These are phyloP conservation scores for Paguma larvata DNA, from an alignment of 2,797 vertebrate genomes.

Conservation along the genomic window DNA sequence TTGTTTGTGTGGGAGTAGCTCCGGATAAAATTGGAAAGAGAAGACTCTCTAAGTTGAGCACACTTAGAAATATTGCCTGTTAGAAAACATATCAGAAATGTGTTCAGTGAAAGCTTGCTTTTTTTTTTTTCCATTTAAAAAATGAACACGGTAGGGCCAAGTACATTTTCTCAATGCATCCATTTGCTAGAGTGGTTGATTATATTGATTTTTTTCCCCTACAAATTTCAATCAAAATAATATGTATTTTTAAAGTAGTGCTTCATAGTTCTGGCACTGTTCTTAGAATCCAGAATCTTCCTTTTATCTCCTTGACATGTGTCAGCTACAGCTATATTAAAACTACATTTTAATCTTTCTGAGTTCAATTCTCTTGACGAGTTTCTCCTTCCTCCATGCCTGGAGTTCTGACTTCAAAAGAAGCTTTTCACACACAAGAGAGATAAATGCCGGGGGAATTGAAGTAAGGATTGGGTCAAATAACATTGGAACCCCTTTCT, in stretches of 20 bases:
- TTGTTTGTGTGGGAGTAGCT: neutral
- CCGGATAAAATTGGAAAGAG: neutral
- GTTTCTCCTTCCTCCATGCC: conserved; percentile 64
- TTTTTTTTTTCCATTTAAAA: conserved; percentile 23
- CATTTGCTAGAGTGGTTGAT: conserved; percentile 67
- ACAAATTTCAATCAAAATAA: conserved; percentile 77
- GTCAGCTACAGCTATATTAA: conserved; percentile 75
- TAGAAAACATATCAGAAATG: conserved; percentile 50
- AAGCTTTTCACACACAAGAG: conserved; percentile 48
- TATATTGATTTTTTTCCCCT: conserved; percentile 73
- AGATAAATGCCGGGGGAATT: conserved; percentile 19
- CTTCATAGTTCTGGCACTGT: neutral
- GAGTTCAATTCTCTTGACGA: conserved; percentile 66
- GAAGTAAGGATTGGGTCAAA: conserved; percentile 15
- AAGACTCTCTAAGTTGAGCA: conserved; percentile 39
- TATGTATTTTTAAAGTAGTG: conserved; percentile 56
- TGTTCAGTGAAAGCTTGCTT: neutral
- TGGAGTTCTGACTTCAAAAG: conserved; percentile 75
- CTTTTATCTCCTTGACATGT: conserved; percentile 75
- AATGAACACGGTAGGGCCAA: conserved; percentile 43
- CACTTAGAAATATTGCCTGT: conserved; percentile 32
- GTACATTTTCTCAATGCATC: conserved; percentile 37
- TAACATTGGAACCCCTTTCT: neutral
- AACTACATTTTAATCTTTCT: conserved; percentile 74
- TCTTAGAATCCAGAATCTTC: conserved; percentile 53